These are phyloP conservation scores for Hydrozoanthus tunicans DNA, from an alignment of 64 coral and sea anemone genomes.

Conservation along the genomic window DNA sequence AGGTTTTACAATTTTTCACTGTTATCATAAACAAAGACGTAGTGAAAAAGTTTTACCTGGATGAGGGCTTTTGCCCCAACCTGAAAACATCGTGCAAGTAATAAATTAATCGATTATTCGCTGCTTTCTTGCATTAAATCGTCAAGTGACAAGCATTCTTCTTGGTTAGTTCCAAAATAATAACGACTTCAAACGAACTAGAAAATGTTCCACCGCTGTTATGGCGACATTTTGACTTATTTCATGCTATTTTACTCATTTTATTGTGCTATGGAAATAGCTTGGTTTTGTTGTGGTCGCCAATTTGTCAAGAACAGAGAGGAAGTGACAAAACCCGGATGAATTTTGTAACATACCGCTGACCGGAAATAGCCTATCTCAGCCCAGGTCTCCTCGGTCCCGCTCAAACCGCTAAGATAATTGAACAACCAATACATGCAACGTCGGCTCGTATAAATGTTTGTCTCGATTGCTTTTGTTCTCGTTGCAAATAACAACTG, in stretches of 20 bases:
- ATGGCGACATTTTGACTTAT: neutral
- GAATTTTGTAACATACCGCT: neutral
- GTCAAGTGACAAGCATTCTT: neutral
- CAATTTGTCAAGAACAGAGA: neutral
- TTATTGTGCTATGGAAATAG: no score
- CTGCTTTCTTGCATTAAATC: neutral
- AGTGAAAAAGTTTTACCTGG: neutral
- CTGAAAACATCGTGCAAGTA: constrained; percentile 25
- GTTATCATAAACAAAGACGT: no score
- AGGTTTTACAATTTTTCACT: no score
- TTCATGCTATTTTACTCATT: neutral
- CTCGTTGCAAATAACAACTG: neutral
- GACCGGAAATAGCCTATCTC: constrained; percentile 11
- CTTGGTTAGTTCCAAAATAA: neutral
- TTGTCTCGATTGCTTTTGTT: constrained; percentile 11
- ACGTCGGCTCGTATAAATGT: neutral
- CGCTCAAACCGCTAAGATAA: neutral
- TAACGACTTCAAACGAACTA: neutral
- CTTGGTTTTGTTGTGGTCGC: neutral
- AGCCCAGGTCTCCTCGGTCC: neutral
- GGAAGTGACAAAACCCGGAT: constrained; percentile 28
- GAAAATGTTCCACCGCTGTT: neutral
- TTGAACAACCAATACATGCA: neutral
- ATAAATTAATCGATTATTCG: neutral
- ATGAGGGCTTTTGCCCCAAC: constrained; percentile 41